phyloP scores from a whole-genome alignment of 2,888 invertebrate genomes.

The Lumbricus terrestris region DNA sequence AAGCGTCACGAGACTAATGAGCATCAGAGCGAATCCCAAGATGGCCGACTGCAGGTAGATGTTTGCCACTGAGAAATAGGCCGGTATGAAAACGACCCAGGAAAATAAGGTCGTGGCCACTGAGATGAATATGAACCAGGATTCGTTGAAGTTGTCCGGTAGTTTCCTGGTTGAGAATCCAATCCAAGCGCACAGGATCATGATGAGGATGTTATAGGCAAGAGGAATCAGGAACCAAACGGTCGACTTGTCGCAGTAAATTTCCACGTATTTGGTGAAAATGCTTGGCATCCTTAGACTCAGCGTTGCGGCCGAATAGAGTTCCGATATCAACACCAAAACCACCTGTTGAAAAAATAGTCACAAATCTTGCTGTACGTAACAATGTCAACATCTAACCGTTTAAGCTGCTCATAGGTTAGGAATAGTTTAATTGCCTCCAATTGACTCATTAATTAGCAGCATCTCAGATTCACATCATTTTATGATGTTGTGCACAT shows the following conservation, averaged over 20 bases:
- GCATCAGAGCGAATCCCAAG: constrained; percentile 26
- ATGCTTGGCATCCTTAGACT: background rate
- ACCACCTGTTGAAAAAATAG: background rate
- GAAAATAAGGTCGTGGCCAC: constrained; percentile 33
- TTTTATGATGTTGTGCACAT: too few relatives aligned
- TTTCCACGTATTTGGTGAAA: background rate
- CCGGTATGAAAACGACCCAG: constrained; percentile 34
- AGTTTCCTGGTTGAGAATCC: constrained; percentile 34
- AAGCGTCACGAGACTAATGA: constrained; percentile 29
- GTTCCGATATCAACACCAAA: background rate
- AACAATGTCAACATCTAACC: too few relatives aligned
- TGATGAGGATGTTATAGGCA: constrained; percentile 32
- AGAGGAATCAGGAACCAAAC: constrained; percentile 43
- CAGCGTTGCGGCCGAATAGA: background rate
- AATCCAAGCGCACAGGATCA: constrained; percentile 28
- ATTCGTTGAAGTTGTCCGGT: constrained; percentile 38
- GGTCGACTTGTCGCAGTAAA: constrained; percentile 27
- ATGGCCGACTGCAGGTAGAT: constrained; percentile 28
- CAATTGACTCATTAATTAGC: too few relatives aligned
- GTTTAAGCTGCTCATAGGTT: too few relatives aligned
- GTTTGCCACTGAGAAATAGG: constrained; percentile 32
- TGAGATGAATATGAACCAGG: constrained; percentile 37
- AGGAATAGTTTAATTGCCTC: too few relatives aligned
- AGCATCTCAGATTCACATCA: too few relatives aligned
- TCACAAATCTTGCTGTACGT: too few relatives aligned